A percentile compares a stretch with the other conserved stretches of the same genome.
These are phyloP conservation scores for Drosophila quadrilineata DNA, from an alignment of 1,140 invertebrate species.

Conservation along the genomic window DNA sequence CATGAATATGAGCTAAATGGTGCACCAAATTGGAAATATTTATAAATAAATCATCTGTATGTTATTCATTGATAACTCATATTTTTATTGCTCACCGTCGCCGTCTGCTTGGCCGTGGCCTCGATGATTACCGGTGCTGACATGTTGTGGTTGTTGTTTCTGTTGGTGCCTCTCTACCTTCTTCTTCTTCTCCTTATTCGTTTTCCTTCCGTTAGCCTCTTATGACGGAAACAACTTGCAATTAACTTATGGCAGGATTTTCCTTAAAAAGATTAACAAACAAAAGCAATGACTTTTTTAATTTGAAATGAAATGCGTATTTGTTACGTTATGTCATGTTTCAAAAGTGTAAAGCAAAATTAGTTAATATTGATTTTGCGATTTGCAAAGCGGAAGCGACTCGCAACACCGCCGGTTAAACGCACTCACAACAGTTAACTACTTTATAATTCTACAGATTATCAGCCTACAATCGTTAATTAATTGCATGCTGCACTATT, in stretches of 20 bases:
- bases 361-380: conserved; percentile 73
- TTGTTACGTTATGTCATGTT: conserved; percentile 63
- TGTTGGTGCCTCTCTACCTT: no score
- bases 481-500: no score
- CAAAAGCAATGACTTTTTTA: no score
- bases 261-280: no score
- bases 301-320: conserved; percentile 24
- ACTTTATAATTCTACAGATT: no score
- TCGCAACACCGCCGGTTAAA: conserved; percentile 3
- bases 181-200: no score
- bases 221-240: conserved; percentile 9
- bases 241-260: not conserved
- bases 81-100: conserved; percentile 85
- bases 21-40: no score
- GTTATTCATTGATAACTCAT: not conserved
- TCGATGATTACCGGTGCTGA: conserved; percentile 88
- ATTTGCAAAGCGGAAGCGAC: conserved; percentile 25
- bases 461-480: no score
- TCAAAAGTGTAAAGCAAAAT: conserved; percentile 54
- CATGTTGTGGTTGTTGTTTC: no score
- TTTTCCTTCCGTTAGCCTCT: conserved; percentile 54
- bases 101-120: conserved; percentile 89
- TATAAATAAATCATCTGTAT: conserved; percentile 3
- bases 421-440: not conserved
- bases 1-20: conserved; percentile 86